phyloP scores from a whole-genome alignment of 2,797 vertebrate species.

The Poliocrania exsul region DNA sequence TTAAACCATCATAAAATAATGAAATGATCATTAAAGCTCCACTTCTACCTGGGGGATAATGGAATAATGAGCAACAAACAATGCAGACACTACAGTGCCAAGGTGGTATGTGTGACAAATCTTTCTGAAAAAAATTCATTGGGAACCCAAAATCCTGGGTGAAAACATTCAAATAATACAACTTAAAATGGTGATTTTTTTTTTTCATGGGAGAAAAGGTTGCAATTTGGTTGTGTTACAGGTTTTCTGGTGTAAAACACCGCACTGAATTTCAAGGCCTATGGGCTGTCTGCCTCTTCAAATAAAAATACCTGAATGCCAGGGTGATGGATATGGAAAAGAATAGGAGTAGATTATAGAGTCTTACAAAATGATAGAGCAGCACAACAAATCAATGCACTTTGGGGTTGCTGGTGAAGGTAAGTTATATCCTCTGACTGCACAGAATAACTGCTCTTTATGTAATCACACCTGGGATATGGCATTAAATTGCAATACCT shows the following conservation, averaged over 20 bases:
- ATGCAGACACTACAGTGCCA: background rate
- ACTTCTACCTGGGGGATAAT: background rate
- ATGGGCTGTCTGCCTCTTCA: background rate
- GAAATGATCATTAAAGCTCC: slow-evolving; percentile 10
- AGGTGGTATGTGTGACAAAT: background rate
- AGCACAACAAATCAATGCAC: slow-evolving; percentile 43
- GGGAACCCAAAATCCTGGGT: background rate
- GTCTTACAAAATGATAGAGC: slow-evolving; percentile 42
- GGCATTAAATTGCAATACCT: slow-evolving; percentile 22
- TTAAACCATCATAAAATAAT: background rate
- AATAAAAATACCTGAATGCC: background rate
- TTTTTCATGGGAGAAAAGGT: background rate
- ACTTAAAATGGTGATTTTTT: fast-evolving
- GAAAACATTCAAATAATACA: background rate
- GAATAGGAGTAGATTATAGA: slow-evolving; percentile 38
- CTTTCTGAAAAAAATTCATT: background rate
- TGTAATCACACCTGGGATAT: slow-evolving; percentile 13
- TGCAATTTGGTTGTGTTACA: background rate
- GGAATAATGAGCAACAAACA: background rate
- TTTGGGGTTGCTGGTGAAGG: background rate
- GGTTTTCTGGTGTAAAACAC: background rate
- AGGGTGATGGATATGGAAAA: slow-evolving; percentile 24
- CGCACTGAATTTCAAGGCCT: background rate
- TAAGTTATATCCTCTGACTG: background rate
- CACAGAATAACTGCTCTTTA: slow-evolving; percentile 8